Percentiles rank a stretch among this genome's conserved stretches.
Conservation (phyloP, 2,888 invertebrate species). For the Parnassius mnemosyne region DNA sequence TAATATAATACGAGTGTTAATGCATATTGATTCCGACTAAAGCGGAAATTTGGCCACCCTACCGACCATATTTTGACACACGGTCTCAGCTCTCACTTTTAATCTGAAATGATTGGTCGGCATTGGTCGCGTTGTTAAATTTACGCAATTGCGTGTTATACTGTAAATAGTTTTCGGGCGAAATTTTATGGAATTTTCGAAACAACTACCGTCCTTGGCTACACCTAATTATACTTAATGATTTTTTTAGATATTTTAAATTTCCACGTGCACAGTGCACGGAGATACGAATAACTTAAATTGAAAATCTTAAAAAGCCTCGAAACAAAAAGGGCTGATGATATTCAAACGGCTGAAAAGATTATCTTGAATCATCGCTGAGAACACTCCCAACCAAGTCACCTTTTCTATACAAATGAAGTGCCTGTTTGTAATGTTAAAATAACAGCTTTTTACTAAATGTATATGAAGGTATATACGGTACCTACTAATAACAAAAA, state of each 20-base stretch:
- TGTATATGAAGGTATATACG: too few species aligned
- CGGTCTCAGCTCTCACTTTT: slow-evolving; percentile 62
- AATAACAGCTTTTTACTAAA: too few species aligned
- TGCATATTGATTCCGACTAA: slow-evolving; percentile 13
- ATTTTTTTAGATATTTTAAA: neutral
- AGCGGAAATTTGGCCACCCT: slow-evolving; percentile 9
- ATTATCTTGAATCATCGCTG: too few species aligned
- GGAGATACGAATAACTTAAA: neutral
- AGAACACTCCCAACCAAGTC: too few species aligned
- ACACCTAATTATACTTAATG: neutral
- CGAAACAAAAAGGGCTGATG: too few species aligned
- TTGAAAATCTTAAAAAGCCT: too few species aligned
- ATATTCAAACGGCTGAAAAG: too few species aligned
- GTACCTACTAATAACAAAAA: too few species aligned
- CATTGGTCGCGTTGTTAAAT: slow-evolving; percentile 15
- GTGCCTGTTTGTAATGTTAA: too few species aligned
- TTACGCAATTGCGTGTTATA: slow-evolving; percentile 22
- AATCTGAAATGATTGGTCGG: slow-evolving; percentile 31
- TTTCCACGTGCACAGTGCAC: slow-evolving; percentile 1
- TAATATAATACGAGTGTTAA: too few species aligned
- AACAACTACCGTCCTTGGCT: slow-evolving; percentile 13
- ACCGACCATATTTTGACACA: slow-evolving; percentile 31
- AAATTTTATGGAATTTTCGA: slow-evolving; percentile 22
- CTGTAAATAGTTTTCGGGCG: slow-evolving; percentile 22
- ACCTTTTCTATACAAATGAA: too few species aligned